Conservation (phyloP, 1,140 invertebrate genomes). For the Solenopsis invicta region DNA sequence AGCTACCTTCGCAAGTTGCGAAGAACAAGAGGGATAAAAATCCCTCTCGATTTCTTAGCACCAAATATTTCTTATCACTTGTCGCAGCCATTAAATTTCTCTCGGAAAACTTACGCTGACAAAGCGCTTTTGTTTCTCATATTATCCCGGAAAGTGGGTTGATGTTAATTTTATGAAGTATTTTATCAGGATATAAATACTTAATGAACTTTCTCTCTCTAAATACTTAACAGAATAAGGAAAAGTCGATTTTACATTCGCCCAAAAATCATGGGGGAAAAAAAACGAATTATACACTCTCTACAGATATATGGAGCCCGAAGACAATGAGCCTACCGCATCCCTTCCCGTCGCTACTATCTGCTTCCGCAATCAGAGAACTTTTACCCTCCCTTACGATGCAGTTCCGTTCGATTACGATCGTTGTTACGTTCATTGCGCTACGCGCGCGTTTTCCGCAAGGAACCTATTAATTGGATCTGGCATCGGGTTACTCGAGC, state of each 20-base stretch:
- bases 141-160: neutral
- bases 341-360: conserved; percentile 10
- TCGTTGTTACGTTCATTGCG: conserved; percentile 72
- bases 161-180: neutral
- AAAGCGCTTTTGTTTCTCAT: neutral
- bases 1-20: neutral
- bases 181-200: too few species aligned
- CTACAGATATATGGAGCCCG: neutral
- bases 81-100: neutral
- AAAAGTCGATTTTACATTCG: neutral
- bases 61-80: neutral
- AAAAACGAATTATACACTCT: neutral
- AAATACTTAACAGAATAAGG: neutral
- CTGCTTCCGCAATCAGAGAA: conserved; percentile 52
- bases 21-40: neutral
- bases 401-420: conserved; percentile 66
- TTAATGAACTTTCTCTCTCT: neutral
- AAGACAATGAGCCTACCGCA: neutral
- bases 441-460: conserved; percentile 61
- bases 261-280: neutral
- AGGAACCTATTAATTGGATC: conserved; percentile 78
- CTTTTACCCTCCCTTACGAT: conserved; percentile 57
- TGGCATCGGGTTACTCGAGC: conserved; percentile 74
- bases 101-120: neutral
- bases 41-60: neutral